Percentiles rank a stretch among this genome's conserved stretches.
Conservation (phyloP, 1,140 invertebrate genomes). For the Philotrypesis tridentata region DNA sequence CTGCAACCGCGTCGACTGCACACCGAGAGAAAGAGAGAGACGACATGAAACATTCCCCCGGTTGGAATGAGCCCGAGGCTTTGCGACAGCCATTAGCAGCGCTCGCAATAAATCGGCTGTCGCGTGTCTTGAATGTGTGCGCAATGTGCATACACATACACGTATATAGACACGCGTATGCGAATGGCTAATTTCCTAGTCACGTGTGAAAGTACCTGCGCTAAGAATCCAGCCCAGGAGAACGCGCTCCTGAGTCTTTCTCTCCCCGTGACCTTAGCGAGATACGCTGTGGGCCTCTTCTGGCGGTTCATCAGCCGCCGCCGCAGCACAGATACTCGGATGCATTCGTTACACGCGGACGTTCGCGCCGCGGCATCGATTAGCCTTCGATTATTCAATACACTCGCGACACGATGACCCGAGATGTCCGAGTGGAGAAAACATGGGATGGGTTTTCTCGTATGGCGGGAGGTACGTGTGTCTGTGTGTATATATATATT, state of each 20-base stretch:
- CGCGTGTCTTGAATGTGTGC: no score
- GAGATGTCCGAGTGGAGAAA: not conserved
- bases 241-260: slow-evolving; percentile 54
- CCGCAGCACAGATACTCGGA: no score
- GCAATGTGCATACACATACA: no score
- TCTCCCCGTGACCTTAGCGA: slow-evolving; percentile 60
- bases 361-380: not conserved
- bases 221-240: slow-evolving; percentile 57
- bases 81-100: not conserved
- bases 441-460: not conserved
- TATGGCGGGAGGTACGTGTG: not conserved
- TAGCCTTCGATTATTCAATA: slow-evolving; percentile 7
- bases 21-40: no score
- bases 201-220: slow-evolving; percentile 67
- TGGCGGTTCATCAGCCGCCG: slow-evolving; percentile 44
- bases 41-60: not conserved
- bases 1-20: not conserved
- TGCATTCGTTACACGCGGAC: no score
- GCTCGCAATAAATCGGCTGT: slow-evolving; percentile 53
- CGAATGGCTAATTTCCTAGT: slow-evolving; percentile 64
- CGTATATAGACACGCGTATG: no score
- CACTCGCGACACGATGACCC: slow-evolving; percentile 17
- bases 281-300: not conserved
- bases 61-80: not conserved
- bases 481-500: no score